phyloP scores from a whole-genome alignment of 2,888 invertebrate species.

The Amphipoea lucens region DNA sequence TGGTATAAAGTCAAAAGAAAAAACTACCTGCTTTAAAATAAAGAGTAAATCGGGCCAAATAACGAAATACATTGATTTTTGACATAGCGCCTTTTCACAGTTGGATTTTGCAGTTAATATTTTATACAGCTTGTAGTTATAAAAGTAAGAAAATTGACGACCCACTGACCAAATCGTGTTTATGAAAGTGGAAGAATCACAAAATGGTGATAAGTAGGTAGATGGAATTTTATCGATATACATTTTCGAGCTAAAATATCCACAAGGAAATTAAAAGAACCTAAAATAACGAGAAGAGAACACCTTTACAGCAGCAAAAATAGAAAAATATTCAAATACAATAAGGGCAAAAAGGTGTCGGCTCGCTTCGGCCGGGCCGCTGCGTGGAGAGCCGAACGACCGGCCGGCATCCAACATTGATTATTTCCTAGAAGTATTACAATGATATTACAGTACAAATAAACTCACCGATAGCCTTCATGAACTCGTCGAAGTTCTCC shows the following conservation, averaged over 20 bases:
- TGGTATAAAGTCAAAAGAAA: not conserved
- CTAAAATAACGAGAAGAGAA: not conserved
- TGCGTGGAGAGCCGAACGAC: constrained; percentile 57
- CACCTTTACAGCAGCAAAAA: constrained; percentile 14
- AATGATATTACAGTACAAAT: constrained; percentile 62
- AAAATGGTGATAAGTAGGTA: constrained; percentile 31
- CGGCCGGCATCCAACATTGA: constrained; percentile 79
- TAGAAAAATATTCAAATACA: constrained; percentile 47
- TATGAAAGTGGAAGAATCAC: not conserved
- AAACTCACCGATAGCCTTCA: constrained; percentile 95
- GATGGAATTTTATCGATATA: constrained; percentile 3
- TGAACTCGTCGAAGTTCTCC: constrained; percentile 97
- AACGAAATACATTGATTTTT: constrained; percentile 17
- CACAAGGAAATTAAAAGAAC: not conserved
- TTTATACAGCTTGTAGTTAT: not conserved
- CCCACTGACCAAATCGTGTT: no score
- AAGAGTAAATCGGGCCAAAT: not conserved
- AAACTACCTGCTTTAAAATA: constrained; percentile 3
- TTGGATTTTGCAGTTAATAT: not conserved
- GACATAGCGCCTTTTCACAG: constrained; percentile 4
- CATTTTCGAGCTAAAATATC: not conserved
- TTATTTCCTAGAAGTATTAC: constrained; percentile 65
- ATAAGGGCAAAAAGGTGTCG: constrained; percentile 59
- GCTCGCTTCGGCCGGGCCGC: constrained; percentile 18
- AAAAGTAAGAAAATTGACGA: no score